Percentiles rank a stretch among this genome's conserved stretches.
phyloP scores from a whole-genome alignment of 1,140 invertebrate genomes.

The Cephus cinctus region DNA sequence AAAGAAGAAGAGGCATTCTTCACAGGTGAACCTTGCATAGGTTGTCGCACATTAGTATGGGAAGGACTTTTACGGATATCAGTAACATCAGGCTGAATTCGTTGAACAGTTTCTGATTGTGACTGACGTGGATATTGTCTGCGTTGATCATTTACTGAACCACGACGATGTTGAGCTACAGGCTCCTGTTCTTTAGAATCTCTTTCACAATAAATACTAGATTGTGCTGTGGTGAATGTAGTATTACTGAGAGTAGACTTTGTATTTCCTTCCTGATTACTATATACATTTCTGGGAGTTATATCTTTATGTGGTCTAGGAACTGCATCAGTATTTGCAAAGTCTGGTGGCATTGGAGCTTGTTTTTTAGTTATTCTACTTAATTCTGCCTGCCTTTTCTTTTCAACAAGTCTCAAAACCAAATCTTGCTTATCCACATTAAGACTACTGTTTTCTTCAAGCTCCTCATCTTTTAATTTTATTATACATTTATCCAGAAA shows the following conservation, averaged over 20 bases:
- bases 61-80: slow-evolving; percentile 34
- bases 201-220: slow-evolving; percentile 16
- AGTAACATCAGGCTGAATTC: slow-evolving; percentile 15
- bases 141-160: slow-evolving; percentile 17
- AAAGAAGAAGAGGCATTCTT: slow-evolving; percentile 42
- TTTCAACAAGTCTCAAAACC: slow-evolving; percentile 63
- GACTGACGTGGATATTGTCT: slow-evolving; percentile 33
- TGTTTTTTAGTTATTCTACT: slow-evolving; percentile 47
- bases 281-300: background rate
- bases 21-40: slow-evolving; percentile 31
- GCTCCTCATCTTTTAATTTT: slow-evolving; percentile 58
- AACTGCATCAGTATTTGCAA: no score
- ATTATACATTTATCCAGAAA: slow-evolving; percentile 71
- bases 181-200: slow-evolving; percentile 10
- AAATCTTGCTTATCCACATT: slow-evolving; percentile 63
- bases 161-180: slow-evolving; percentile 12
- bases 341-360: slow-evolving; percentile 51
- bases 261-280: slow-evolving; percentile 24
- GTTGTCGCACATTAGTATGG: slow-evolving; percentile 20
- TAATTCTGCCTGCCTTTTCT: slow-evolving; percentile 57
- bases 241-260: slow-evolving; percentile 28
- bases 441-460: slow-evolving; percentile 52
- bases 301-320: slow-evolving; percentile 41
- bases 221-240: slow-evolving; percentile 30
- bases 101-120: slow-evolving; percentile 29